phyloP scores from a whole-genome alignment of 2,797 vertebrate species.

The Rachycentron canadum region DNA sequence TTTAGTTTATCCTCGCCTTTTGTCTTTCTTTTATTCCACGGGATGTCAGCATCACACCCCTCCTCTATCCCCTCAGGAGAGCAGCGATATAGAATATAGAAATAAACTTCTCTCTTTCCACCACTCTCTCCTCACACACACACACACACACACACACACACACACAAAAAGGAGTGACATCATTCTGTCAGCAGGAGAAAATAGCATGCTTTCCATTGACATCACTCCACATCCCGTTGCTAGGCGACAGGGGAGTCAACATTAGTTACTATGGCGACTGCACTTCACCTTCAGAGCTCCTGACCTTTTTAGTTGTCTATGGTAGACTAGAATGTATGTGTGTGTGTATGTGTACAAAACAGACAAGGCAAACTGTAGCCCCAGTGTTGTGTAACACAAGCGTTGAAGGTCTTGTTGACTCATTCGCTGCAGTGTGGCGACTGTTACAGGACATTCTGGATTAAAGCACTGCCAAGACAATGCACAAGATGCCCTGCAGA shows the following conservation, averaged over 20 bases:
- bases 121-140: slow-evolving; percentile 45
- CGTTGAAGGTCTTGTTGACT: slow-evolving; percentile 66
- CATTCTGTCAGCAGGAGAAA: slow-evolving; percentile 78
- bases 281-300: slow-evolving; percentile 84
- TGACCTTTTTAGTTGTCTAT: slow-evolving; percentile 76
- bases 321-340: slow-evolving; percentile 38
- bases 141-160: slow-evolving; percentile 31
- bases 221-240: slow-evolving; percentile 85
- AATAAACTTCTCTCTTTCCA: slow-evolving; percentile 62
- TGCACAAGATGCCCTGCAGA: slow-evolving; percentile 5
- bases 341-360: slow-evolving; percentile 36
- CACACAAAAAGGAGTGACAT: slow-evolving; percentile 73
- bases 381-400: slow-evolving; percentile 68
- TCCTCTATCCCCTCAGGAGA: slow-evolving; percentile 24
- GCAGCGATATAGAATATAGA: slow-evolving; percentile 57
- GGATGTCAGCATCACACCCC: slow-evolving; percentile 52
- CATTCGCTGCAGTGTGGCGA: slow-evolving; percentile 51
- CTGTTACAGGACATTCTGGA: slow-evolving; percentile 30
- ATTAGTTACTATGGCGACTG: slow-evolving; percentile 84
- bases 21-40: slow-evolving; percentile 46
- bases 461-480: slow-evolving; percentile 29
- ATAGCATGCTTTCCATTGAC: slow-evolving; percentile 85
- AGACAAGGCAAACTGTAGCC: slow-evolving; percentile 29
- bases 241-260: slow-evolving; percentile 83
- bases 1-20: slow-evolving; percentile 62